These are phyloP conservation scores for Heteromyza rotundicornis DNA, from an alignment of 2,888 invertebrate genomes.

Conservation along the genomic window DNA sequence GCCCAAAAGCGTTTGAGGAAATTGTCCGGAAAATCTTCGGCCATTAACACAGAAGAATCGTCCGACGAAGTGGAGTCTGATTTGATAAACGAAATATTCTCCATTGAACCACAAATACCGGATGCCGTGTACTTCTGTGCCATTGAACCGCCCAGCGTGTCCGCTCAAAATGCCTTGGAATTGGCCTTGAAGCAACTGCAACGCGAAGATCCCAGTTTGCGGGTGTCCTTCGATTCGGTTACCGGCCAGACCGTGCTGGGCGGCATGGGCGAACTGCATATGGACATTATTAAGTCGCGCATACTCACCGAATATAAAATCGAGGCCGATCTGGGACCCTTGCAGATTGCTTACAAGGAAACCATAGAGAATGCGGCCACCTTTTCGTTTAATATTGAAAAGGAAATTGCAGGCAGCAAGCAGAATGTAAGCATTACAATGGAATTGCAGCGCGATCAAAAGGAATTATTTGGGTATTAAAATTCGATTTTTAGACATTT, in stretches of 20 bases:
- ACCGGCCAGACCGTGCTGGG: conserved; percentile 87
- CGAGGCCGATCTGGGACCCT: conserved; percentile 86
- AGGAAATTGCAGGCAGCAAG: conserved; percentile 60
- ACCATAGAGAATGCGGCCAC: conserved; percentile 63
- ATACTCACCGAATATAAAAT: conserved; percentile 88
- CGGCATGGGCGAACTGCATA: conserved; percentile 97
- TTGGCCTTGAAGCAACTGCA: conserved; percentile 79
- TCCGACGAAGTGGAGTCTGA: conserved; percentile 38
- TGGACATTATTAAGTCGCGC: conserved; percentile 91
- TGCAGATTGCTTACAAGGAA: conserved; percentile 93
- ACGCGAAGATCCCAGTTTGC: conserved; percentile 90
- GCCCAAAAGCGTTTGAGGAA: conserved; percentile 65
- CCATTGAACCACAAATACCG: conserved; percentile 74
- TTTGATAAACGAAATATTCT: conserved; percentile 47
- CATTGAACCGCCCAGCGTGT: conserved; percentile 86
- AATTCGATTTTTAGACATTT: too few relatives aligned
- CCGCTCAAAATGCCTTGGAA: conserved; percentile 78
- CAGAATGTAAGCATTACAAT: conserved; percentile 57
- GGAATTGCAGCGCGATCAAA: conserved; percentile 60
- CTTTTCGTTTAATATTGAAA: conserved; percentile 50
- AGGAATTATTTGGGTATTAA: conserved; percentile 64
- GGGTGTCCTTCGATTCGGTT: conserved; percentile 76
- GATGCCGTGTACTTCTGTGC: conserved; percentile 97
- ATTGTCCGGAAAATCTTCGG: conserved; percentile 21
- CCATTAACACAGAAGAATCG: background rate